phyloP scores from a whole-genome alignment of 2,113 vertebrate genomes.

The Microcebus griseorufus region DNA sequence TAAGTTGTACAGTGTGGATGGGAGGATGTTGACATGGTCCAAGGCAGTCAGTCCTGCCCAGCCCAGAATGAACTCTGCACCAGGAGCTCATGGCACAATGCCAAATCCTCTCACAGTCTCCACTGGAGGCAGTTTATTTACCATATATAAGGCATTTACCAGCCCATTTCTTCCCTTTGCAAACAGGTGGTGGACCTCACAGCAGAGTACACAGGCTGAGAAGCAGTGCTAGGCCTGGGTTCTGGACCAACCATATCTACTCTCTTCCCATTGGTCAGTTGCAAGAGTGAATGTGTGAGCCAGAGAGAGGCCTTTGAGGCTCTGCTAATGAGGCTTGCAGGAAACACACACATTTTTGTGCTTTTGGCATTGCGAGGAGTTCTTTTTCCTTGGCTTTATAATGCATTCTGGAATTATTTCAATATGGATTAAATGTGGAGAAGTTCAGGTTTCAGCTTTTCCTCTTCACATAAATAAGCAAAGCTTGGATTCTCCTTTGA shows the following conservation, averaged over 20 bases:
- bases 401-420: constrained; percentile 55
- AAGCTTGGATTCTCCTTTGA: constrained; percentile 46
- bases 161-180: not conserved
- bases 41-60: not conserved
- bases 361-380: constrained; percentile 22
- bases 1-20: not conserved
- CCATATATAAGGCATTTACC: not conserved
- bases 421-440: constrained; percentile 18
- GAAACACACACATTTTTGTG: not conserved
- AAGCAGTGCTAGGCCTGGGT: not conserved
- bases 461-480: constrained; percentile 53
- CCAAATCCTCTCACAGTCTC: not conserved
- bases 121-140: constrained; percentile 38
- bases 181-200: not conserved
- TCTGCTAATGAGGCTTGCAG: not conserved
- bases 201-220: not conserved
- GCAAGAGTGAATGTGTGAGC: not conserved
- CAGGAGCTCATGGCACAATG: not conserved
- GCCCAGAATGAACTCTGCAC: not conserved
- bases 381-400: not conserved
- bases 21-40: not conserved
- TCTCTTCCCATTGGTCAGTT: not conserved
- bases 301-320: not conserved
- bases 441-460: constrained; percentile 57
- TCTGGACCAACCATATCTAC: not conserved